These are phyloP conservation scores for Corythornis madagascariensis DNA, from an alignment of 2,113 vertebrate species.

Conservation along the genomic window DNA sequence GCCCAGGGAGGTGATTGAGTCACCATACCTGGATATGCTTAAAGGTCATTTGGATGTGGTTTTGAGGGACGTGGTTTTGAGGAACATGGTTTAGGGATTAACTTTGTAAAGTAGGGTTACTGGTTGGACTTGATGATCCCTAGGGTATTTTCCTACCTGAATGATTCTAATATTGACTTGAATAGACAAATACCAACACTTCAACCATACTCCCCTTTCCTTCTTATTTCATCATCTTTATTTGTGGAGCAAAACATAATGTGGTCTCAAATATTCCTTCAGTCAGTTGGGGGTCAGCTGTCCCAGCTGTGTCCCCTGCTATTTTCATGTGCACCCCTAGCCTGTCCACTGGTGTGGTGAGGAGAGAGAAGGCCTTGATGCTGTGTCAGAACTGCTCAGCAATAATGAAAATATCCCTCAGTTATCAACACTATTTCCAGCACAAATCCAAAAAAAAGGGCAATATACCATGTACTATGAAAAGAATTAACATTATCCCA, in stretches of 20 bases:
- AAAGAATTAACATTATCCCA: background rate
- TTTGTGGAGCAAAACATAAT: too few relatives aligned
- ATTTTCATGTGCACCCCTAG: background rate
- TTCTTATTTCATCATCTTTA: background rate
- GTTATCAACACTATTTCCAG: background rate
- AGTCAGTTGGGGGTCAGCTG: background rate
- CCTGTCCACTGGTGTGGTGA: background rate
- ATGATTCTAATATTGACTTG: background rate
- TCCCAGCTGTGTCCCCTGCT: background rate
- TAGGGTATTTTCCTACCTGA: too few relatives aligned
- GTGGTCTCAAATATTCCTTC: background rate
- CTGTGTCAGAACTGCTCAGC: background rate
- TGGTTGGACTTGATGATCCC: too few relatives aligned
- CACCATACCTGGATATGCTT: too few relatives aligned
- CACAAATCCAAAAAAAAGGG: background rate
- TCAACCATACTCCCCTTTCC: background rate
- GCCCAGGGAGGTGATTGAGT: too few relatives aligned
- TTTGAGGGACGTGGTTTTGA: too few relatives aligned
- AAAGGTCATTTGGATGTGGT: too few relatives aligned
- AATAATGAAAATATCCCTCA: background rate
- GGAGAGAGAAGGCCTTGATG: background rate
- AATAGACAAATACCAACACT: background rate
- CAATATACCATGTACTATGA: background rate
- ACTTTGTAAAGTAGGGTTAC: too few relatives aligned
- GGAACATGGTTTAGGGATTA: too few relatives aligned